phyloP scores from a whole-genome alignment of 2,797 vertebrate genomes.

The Aeoliscus strigatus region DNA sequence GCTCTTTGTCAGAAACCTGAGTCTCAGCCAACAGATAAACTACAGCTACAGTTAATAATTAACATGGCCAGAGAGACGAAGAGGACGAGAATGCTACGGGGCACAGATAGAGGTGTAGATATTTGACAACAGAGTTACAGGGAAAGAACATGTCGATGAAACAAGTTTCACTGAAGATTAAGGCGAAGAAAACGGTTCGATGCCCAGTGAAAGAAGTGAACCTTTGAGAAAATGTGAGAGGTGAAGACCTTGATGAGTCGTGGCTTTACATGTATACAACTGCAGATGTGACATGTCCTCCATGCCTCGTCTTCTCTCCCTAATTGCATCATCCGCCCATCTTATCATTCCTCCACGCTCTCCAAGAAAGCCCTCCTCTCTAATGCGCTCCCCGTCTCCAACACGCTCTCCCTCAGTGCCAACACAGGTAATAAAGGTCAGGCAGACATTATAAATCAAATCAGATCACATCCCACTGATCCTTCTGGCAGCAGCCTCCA shows the following conservation, averaged over 20 bases:
- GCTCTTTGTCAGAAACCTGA: slow-evolving; percentile 44
- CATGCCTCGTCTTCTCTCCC: slow-evolving; percentile 16
- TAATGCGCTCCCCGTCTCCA: slow-evolving; percentile 3
- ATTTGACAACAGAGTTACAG: slow-evolving; percentile 2
- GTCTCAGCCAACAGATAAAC: slow-evolving; percentile 56
- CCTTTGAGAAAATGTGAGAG: slow-evolving; percentile 11
- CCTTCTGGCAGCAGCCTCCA: slow-evolving; percentile 46
- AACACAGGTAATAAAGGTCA: slow-evolving; percentile 69
- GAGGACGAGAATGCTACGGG: slow-evolving; percentile 4
- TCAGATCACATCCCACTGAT: slow-evolving; percentile 58
- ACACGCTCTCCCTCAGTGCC: slow-evolving; percentile 41
- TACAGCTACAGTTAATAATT: slow-evolving; percentile 52
- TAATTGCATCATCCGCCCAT: slow-evolving; percentile 37
- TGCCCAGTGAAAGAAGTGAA: slow-evolving; percentile 2
- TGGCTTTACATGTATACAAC: slow-evolving; percentile 43
- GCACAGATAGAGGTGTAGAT: slow-evolving; percentile 11
- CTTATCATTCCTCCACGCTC: slow-evolving; percentile 6
- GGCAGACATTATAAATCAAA: slow-evolving; percentile 66
- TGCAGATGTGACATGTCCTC: slow-evolving; percentile 21
- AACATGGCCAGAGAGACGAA: slow-evolving; percentile 32
- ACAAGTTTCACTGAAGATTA: slow-evolving; percentile 11
- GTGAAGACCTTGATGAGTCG: slow-evolving; percentile 20
- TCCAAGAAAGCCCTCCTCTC: slow-evolving; percentile 2
- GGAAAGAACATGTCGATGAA: slow-evolving; percentile 3
- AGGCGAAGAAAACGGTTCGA: slow-evolving; percentile 7